Conservation (phyloP, 2,113 vertebrate genomes). For the Hoplias malabaricus region DNA sequence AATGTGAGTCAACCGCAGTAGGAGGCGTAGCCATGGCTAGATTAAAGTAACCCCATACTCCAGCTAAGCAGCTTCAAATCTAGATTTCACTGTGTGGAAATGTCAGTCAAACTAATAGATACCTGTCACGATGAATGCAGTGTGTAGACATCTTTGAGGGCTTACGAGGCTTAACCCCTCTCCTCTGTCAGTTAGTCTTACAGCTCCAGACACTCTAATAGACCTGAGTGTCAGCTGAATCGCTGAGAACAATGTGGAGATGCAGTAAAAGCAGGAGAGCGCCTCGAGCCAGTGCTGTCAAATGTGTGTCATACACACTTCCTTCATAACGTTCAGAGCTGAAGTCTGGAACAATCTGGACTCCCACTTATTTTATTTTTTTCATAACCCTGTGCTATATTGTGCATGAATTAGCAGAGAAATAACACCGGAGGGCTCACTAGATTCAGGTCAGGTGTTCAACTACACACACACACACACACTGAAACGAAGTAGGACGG, state of each 20-base stretch:
- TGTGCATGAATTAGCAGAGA: no score
- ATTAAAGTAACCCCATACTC: no score
- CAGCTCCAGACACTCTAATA: background rate
- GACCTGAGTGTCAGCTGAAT: background rate
- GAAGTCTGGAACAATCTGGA: no score
- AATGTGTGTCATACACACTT: background rate
- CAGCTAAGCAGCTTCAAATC: background rate
- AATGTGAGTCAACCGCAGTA: no score
- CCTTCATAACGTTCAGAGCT: background rate
- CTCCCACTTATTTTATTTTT: no score
- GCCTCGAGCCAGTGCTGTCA: background rate
- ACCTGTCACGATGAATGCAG: background rate
- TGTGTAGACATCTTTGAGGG: background rate
- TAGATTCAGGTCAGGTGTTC: no score
- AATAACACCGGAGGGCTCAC: no score
- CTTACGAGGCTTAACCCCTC: background rate
- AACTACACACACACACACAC: no score
- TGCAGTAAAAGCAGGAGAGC: background rate
- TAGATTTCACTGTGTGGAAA: background rate
- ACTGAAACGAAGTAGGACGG: no score
- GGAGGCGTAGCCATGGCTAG: no score
- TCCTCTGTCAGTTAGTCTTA: background rate
- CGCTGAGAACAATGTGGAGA: background rate
- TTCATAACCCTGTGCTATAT: no score
- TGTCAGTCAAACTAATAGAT: background rate